These are phyloP conservation scores for Microctenopoma stevenorrisi DNA, from an alignment of 2,797 vertebrate species.

Conservation along the genomic window DNA sequence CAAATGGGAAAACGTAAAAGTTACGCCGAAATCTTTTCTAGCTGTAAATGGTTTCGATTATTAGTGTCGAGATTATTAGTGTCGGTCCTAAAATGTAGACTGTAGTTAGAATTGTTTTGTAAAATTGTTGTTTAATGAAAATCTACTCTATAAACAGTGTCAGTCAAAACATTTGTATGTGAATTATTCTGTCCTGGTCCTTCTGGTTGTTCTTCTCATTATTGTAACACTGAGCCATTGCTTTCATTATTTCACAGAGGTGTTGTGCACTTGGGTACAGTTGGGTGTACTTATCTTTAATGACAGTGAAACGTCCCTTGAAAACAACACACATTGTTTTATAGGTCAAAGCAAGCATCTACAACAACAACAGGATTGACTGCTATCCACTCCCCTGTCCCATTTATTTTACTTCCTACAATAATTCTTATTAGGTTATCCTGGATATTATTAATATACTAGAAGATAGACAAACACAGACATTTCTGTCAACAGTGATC, in stretches of 20 bases:
- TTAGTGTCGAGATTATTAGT: background rate
- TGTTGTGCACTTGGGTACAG: slow-evolving; percentile 47
- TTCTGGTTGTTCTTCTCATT: background rate
- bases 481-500: background rate
- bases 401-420: slow-evolving; percentile 74
- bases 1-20: background rate
- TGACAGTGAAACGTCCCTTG: slow-evolving; percentile 79
- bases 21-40: background rate
- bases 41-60: background rate
- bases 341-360: slow-evolving; percentile 81
- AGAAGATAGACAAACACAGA: slow-evolving; percentile 37
- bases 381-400: slow-evolving; percentile 69
- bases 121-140: background rate
- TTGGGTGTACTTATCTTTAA: slow-evolving; percentile 76
- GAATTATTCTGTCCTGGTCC: no score
- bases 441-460: slow-evolving; percentile 45
- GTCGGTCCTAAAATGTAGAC: background rate
- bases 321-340: slow-evolving; percentile 84
- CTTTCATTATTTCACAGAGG: slow-evolving; percentile 16
- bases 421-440: slow-evolving; percentile 63
- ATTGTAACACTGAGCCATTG: no score
- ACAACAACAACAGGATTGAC: slow-evolving; percentile 78
- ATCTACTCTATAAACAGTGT: background rate
- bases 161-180: background rate
- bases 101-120: background rate